phyloP scores from a whole-genome alignment of 2,888 invertebrate genomes.

The Leptopterna dolabrata region DNA sequence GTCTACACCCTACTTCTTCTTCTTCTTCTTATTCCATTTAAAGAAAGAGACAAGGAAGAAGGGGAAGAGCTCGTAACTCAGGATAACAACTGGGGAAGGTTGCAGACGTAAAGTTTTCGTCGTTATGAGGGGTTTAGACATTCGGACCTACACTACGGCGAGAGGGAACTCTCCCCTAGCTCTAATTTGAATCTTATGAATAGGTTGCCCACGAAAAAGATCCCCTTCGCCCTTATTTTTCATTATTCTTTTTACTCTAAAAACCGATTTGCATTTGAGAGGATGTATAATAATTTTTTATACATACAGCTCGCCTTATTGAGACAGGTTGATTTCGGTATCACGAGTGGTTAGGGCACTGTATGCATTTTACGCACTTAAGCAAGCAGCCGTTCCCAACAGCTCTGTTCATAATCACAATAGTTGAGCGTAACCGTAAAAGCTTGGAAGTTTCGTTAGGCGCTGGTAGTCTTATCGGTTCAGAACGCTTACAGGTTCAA shows the following conservation, averaged over 20 bases:
- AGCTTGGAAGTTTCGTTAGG: not conserved
- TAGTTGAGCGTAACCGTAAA: not conserved
- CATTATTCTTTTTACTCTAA: not conserved
- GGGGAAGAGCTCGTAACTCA: constrained; percentile 4
- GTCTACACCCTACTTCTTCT: not conserved
- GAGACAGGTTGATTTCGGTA: not conserved
- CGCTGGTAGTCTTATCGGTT: no score
- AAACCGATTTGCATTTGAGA: not conserved
- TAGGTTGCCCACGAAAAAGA: not conserved
- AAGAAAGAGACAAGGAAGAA: not conserved
- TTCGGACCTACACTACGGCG: not conserved
- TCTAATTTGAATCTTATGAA: constrained; percentile 29
- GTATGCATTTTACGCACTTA: not conserved
- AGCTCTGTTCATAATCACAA: not conserved
- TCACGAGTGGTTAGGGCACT: not conserved
- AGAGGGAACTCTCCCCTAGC: not conserved
- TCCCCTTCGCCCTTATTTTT: constrained; percentile 1
- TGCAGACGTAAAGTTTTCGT: constrained; percentile 8
- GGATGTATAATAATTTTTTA: not conserved
- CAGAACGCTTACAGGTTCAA: no score
- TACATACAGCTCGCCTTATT: not conserved
- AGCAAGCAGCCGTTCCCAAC: not conserved
- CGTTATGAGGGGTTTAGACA: not conserved
- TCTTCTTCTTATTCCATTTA: not conserved
- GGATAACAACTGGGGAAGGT: constrained; percentile 1